These are phyloP conservation scores for Petrophora chlorosata DNA, from an alignment of 2,888 invertebrate species.

Conservation along the genomic window DNA sequence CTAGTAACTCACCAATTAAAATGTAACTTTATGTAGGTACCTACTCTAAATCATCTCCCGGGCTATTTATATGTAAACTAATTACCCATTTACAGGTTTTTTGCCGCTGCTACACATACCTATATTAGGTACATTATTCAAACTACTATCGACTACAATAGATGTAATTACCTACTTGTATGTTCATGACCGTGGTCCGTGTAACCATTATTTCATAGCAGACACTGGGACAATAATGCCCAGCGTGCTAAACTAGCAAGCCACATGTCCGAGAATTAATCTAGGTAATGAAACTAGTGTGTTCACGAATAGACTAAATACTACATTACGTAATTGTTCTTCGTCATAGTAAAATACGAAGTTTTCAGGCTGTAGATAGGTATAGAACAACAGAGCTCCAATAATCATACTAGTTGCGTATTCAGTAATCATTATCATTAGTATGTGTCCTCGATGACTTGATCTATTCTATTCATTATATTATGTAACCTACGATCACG, in stretches of 20 bases:
- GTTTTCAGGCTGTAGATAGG: no score
- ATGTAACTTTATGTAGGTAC: no score
- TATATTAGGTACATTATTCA: neutral
- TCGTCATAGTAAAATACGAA: no score
- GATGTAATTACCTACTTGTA: conserved; percentile 26
- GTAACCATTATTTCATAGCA: conserved; percentile 19
- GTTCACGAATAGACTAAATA: neutral
- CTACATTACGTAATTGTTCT: neutral
- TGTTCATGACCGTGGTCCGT: conserved; percentile 26
- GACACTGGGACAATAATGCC: conserved; percentile 5
- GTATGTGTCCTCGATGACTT: no score
- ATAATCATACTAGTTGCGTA: no score
- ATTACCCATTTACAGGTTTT: no score
- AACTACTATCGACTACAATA: conserved; percentile 23
- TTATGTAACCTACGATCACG: neutral
- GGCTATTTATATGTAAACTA: no score
- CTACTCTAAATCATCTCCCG: no score
- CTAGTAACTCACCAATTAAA: no score
- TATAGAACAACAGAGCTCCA: no score
- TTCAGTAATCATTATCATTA: no score
- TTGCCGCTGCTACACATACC: no score
- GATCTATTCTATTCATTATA: neutral
- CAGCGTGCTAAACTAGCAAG: conserved; percentile 6
- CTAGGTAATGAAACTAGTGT: conserved; percentile 2
- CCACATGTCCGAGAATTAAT: conserved; percentile 3